Percentiles rank a stretch among this genome's conserved stretches.
Conservation (phyloP, 2,113 vertebrate species). For the Megaceryle maxima region DNA sequence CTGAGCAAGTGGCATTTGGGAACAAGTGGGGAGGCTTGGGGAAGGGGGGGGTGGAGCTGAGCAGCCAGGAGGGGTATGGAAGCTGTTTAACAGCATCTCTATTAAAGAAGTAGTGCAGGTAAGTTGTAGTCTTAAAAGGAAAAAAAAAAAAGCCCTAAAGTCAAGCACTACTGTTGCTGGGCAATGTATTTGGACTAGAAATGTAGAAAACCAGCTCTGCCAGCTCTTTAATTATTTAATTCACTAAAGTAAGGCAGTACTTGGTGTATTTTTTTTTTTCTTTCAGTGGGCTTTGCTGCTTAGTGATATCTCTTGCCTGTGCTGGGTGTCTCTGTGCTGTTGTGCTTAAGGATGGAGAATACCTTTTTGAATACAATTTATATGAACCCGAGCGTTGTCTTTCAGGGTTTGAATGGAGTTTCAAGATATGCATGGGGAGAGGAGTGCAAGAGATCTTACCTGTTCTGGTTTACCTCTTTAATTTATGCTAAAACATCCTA, state of each 20-base stretch:
- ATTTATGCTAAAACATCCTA: neutral
- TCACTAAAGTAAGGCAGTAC: slow-evolving; percentile 23
- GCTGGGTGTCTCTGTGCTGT: neutral
- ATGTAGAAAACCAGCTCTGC: neutral
- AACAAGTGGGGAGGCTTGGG: neutral
- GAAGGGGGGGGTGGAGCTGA: neutral
- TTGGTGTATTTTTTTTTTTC: slow-evolving; percentile 51
- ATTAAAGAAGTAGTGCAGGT: slow-evolving; percentile 37
- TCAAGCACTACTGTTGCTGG: neutral
- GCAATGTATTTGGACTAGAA: neutral
- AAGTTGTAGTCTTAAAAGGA: slow-evolving; percentile 20
- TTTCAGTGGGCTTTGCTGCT: slow-evolving; percentile 36
- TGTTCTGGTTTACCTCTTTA: neutral
- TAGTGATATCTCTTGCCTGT: neutral
- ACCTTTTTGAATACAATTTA: neutral
- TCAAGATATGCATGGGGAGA: neutral
- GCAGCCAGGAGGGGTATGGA: neutral
- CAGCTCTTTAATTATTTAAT: slow-evolving; percentile 59
- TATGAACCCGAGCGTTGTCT: neutral
- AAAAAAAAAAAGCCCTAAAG: no score
- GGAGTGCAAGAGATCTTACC: neutral
- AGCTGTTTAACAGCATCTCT: neutral
- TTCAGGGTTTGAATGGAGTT: neutral
- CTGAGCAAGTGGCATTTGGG: slow-evolving; percentile 32
- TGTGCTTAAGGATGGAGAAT: slow-evolving; percentile 22